phyloP scores from a whole-genome alignment of 2,797 vertebrate species.

The Hybognathus amarus region DNA sequence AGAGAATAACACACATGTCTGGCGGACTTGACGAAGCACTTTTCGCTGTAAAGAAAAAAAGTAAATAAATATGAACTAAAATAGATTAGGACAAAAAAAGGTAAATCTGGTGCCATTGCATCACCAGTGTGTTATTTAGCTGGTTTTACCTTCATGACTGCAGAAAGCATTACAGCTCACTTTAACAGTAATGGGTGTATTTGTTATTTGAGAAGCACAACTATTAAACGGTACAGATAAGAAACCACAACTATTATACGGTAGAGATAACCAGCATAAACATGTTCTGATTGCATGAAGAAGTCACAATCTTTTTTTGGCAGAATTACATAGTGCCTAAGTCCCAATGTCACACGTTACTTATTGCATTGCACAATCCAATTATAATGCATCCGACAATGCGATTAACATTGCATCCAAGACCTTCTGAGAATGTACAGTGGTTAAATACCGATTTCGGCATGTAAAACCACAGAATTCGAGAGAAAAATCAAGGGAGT shows the following conservation, averaged over 20 bases:
- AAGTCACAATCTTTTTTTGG: background rate
- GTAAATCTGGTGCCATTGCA: no score
- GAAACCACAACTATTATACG: background rate
- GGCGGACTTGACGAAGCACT: background rate
- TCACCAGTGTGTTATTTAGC: background rate
- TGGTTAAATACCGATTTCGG: background rate
- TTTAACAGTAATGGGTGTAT: background rate
- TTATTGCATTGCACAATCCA: background rate
- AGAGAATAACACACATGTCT: background rate
- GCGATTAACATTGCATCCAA: background rate
- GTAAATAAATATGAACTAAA: no score
- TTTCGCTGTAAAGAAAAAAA: background rate
- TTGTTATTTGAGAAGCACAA: background rate
- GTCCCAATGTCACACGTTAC: background rate
- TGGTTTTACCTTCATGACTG: background rate
- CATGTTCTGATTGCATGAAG: background rate
- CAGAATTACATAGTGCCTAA: background rate
- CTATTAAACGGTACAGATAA: background rate
- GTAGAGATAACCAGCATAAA: background rate
- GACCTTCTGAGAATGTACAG: background rate
- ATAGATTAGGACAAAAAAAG: no score
- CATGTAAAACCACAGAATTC: constrained; percentile 12
- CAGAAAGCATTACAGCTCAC: background rate
- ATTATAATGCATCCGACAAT: background rate
- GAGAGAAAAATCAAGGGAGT: background rate